Percentiles rank a stretch among this genome's conserved stretches.
These are phyloP conservation scores for Henricia sp. DNA, from an alignment of 53 echinoderm and acorn worm species.

Conservation along the genomic window DNA sequence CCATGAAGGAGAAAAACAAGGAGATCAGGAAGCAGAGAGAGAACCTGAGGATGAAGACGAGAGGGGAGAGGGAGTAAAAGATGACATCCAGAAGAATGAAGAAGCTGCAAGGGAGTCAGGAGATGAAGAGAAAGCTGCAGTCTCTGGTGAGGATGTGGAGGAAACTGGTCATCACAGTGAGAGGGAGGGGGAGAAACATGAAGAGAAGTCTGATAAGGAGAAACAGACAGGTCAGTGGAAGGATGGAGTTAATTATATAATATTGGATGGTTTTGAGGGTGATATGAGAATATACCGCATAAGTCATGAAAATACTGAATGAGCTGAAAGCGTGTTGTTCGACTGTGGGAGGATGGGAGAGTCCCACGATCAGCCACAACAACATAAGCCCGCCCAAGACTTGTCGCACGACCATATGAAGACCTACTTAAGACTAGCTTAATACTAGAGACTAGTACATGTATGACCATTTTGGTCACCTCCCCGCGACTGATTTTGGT, in stretches of 20 bases:
- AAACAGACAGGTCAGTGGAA: conserved; percentile 11
- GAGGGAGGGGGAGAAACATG: conserved; percentile 17
- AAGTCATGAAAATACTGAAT: too few relatives aligned
- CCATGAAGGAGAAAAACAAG: conserved; percentile 26
- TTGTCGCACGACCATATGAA: too few relatives aligned
- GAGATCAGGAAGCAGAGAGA: conserved; percentile 7
- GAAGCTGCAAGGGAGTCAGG: conserved; percentile 43
- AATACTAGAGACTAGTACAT: too few relatives aligned
- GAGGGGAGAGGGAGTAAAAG: conserved; percentile 30
- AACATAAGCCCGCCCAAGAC: too few relatives aligned
- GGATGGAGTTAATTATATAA: not conserved
- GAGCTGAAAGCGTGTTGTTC: too few relatives aligned
- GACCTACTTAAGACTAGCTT: too few relatives aligned
- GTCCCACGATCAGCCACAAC: too few relatives aligned
- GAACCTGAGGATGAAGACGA: conserved; percentile 14
- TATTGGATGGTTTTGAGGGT: not conserved
- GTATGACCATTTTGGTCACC: too few relatives aligned
- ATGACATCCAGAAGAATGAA: conserved; percentile 11
- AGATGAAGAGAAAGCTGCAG: conserved; percentile 58
- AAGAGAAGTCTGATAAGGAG: conserved; percentile 15
- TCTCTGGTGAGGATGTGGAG: conserved; percentile 66
- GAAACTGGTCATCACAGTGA: conserved; percentile 40
- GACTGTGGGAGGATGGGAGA: too few relatives aligned
- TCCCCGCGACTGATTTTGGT: too few relatives aligned
- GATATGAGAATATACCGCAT: too few relatives aligned